Base-by-base conservation (phyloP, 2,888 invertebrate species). In the Trachelus tabidus region DNA sequence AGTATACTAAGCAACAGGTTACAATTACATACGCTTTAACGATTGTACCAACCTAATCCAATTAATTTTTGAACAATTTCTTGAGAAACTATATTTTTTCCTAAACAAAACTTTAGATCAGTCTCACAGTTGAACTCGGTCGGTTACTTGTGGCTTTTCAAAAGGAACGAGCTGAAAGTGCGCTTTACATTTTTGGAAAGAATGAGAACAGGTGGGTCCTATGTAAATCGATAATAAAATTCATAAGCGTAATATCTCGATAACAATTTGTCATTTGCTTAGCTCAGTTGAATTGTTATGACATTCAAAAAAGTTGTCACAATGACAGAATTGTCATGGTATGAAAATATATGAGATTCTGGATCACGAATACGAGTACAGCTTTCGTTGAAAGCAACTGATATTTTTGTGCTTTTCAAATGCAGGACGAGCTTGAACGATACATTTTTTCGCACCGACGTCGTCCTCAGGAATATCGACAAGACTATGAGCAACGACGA, bases 1-100 rank as follows among this genome's bases (percentile, higher is more conserved):
- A 92, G 12, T 92, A 92, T 83, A 89, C 93, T 73, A 90, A 93
- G 80, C 88, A 91, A 69, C 93, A 94, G 92, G 94, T 86, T 56
- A 56, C 9, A 56, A 23, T 56, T 56, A 56, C 2, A 56, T 23
- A 56, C 23, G 9, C 9, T 56, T 56, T 56, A 56, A 56, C 23
- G 23, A 56, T 56, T 56, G 15, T 56, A 56, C 56, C 23, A 56
- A 56, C 9, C 9, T 56, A 23, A 56, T 56, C 9, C 2, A 1
- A 56, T 56, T 9, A 56, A 23, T 2, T 56, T 56, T 56, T 56
- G 23, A 56, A 15, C 1, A 9, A 56, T 56, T 23, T 23, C 23
- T 56, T 9, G 23, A 56, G 23, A 56, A 56, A 56, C 23, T 23
- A 56, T 23, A 23, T 56, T 56, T 23, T 56, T 0, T 56, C 9